Conservation (phyloP, 2,888 invertebrate genomes). For the Plemyria rubiginata region DNA sequence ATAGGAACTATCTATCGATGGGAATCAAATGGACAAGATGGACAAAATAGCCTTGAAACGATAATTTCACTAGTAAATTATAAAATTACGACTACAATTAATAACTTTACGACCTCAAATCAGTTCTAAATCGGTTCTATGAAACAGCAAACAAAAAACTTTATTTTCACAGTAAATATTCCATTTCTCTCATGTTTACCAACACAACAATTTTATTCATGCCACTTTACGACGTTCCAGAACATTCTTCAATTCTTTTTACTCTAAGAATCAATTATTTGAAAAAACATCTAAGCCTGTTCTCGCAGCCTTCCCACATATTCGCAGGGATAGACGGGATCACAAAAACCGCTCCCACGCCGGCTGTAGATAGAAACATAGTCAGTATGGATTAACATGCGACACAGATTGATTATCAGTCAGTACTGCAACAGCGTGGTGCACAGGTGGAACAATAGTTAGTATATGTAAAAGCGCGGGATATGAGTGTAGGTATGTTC, state of each 20-base stretch:
- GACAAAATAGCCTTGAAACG: too few relatives aligned
- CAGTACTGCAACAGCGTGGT: neutral
- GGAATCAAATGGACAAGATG: too few relatives aligned
- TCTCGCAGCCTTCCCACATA: conserved; percentile 35
- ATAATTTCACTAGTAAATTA: too few relatives aligned
- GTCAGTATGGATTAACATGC: conserved; percentile 9
- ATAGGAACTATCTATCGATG: too few relatives aligned
- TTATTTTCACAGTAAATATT: neutral
- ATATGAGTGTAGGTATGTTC: neutral
- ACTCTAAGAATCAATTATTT: conserved; percentile 14
- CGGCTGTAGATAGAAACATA: conserved; percentile 19
- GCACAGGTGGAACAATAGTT: neutral
- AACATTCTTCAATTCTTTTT: conserved; percentile 9
- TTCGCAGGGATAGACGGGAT: conserved; percentile 34
- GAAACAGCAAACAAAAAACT: neutral
- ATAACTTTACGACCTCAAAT: too few relatives aligned
- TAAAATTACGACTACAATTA: too few relatives aligned
- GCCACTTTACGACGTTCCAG: conserved; percentile 3
- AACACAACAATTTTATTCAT: conserved; percentile 6
- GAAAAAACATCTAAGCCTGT: conserved; percentile 15
- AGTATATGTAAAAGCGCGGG: neutral
- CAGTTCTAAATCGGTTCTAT: neutral
- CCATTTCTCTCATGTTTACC: conserved; percentile 12
- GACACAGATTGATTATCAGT: conserved; percentile 9
- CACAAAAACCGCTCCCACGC: conserved; percentile 43